Percentiles rank a stretch among this genome's conserved stretches.
phyloP scores from a whole-genome alignment of 2,888 invertebrate species.

The Gastracanthus pulcherrimus region DNA sequence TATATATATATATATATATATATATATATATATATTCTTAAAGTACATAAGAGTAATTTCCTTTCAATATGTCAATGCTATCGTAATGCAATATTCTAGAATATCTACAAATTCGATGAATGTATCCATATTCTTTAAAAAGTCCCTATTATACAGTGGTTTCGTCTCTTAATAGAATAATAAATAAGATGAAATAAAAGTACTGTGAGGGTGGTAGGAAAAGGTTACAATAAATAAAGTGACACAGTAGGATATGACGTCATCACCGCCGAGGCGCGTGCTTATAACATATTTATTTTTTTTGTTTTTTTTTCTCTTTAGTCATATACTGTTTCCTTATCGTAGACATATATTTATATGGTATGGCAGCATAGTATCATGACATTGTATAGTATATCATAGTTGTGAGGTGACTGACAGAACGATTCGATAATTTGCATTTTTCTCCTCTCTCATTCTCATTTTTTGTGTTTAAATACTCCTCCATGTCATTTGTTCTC shows the following conservation, averaged over 20 bases:
- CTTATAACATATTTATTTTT: constrained; percentile 64
- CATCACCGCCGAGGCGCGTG: constrained; percentile 57
- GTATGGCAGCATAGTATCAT: constrained; percentile 77
- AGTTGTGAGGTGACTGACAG: constrained; percentile 70
- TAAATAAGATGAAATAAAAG: not conserved
- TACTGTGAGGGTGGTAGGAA: not conserved
- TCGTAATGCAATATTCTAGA: no score
- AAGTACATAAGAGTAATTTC: no score
- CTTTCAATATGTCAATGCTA: no score
- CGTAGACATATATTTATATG: constrained; percentile 76
- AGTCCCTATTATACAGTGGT: no score
- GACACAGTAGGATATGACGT: constrained; percentile 53
- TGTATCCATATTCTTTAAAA: no score
- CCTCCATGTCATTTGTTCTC: not conserved
- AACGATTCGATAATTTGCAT: constrained; percentile 66
- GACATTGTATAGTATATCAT: constrained; percentile 72
- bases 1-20: no score
- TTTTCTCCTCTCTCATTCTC: constrained; percentile 45
- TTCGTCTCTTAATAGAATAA: no score
- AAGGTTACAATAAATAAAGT: constrained; percentile 23
- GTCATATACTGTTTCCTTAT: constrained; percentile 69
- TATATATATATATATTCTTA: no score
- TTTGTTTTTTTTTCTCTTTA: constrained; percentile 59
- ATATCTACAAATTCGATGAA: no score
- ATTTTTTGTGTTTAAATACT: constrained; percentile 2